phyloP scores from a whole-genome alignment of 2,113 vertebrate species.

The Myanophis thanlyinensis region DNA sequence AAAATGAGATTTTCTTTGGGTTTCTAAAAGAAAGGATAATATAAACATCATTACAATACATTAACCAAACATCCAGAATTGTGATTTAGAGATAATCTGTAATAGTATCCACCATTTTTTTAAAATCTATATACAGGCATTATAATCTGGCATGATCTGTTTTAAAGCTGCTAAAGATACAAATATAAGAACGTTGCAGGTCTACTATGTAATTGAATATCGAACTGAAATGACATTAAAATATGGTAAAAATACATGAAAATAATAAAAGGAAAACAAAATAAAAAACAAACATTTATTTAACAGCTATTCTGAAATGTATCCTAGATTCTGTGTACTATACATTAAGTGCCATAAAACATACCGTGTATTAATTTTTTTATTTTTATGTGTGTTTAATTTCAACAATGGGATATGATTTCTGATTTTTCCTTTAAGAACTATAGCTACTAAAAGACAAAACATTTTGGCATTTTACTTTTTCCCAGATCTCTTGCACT shows the following conservation, averaged over 20 bases:
- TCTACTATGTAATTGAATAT: not conserved
- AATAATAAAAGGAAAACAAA: constrained; percentile 20
- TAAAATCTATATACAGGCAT: not conserved
- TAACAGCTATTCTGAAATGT: not conserved
- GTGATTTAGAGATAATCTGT: not conserved
- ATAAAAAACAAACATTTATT: not conserved
- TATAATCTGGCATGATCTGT: not conserved
- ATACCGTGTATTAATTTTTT: not conserved
- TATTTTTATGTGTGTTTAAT: not conserved
- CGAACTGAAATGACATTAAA: not conserved
- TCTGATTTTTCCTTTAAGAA: not conserved
- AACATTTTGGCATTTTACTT: not conserved
- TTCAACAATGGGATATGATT: not conserved
- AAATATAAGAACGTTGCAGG: not conserved
- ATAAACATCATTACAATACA: not conserved
- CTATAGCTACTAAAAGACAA: constrained; percentile 8
- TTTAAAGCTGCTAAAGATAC: not conserved
- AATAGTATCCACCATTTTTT: not conserved
- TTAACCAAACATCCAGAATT: not conserved
- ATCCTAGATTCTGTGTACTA: not conserved
- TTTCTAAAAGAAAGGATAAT: not conserved
- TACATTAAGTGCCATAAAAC: not conserved
- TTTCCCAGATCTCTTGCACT: not conserved
- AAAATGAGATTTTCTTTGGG: not conserved
- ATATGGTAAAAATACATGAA: not conserved